Conservation (phyloP, 1,140 invertebrate species). For the Scaptomyza pallida region DNA sequence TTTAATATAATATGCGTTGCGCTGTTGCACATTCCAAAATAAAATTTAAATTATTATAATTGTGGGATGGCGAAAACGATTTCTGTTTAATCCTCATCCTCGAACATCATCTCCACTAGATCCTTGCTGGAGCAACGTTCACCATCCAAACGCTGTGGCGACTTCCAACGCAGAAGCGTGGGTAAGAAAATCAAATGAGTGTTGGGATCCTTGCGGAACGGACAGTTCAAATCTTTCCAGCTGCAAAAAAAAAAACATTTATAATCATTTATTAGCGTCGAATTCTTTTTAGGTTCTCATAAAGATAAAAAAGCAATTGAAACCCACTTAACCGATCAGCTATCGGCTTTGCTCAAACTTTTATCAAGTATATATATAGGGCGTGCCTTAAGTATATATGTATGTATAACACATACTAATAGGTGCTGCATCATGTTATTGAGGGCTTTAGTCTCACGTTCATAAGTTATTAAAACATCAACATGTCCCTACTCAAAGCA, state of each 20-base stretch:
- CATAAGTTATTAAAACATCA: background rate
- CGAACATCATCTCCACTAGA: conserved; percentile 85
- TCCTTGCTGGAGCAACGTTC: conserved; percentile 88
- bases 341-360: conserved; percentile 18
- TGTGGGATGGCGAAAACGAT: conserved; percentile 1
- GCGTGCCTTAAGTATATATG: conserved; percentile 1
- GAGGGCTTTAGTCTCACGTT: background rate
- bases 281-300: conserved; percentile 25
- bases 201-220: conserved; percentile 89
- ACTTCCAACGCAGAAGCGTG: conserved; percentile 89
- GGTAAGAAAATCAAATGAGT: conserved; percentile 89
- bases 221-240: conserved; percentile 90
- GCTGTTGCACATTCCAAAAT: conserved; percentile 53
- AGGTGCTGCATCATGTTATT: conserved; percentile 1
- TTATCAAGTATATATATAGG: conserved; percentile 50
- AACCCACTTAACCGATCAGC: conserved; percentile 15
- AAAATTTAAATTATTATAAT: conserved; percentile 24
- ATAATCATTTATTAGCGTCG: conserved; percentile 28
- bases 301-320: conserved; percentile 37
- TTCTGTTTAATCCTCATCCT: conserved; percentile 70
- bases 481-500: background rate
- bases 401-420: background rate
- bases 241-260: conserved; percentile 84
- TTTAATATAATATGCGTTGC: conserved; percentile 39
- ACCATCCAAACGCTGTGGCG: conserved; percentile 89